These are phyloP conservation scores for Nasua narica DNA, from an alignment of 2,797 vertebrate species.

Conservation along the genomic window DNA sequence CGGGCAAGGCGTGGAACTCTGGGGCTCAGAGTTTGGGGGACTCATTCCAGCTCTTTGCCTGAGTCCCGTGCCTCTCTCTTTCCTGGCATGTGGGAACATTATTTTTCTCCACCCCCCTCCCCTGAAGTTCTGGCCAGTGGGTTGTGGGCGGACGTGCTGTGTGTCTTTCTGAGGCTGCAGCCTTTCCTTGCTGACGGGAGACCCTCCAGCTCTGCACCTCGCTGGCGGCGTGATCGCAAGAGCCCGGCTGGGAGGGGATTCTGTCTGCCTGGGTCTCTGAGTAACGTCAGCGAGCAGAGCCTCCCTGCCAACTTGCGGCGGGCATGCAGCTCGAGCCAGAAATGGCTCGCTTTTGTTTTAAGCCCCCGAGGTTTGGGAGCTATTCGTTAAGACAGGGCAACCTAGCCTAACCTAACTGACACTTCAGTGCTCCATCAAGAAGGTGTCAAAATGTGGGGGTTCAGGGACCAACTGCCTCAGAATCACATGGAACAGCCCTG, in stretches of 20 bases:
- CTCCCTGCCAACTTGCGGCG: not conserved
- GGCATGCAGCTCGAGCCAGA: not conserved
- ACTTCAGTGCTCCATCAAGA: not conserved
- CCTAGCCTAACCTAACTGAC: not conserved
- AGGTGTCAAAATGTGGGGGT: not conserved
- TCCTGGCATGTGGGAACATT: not conserved
- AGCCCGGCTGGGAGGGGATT: not conserved
- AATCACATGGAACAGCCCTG: not conserved
- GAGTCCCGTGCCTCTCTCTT: not conserved
- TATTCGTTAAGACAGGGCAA: not conserved
- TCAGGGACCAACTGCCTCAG: not conserved
- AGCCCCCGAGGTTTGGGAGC: not conserved
- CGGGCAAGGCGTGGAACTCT: not conserved
- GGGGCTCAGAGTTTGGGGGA: not conserved
- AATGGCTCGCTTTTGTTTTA: not conserved
- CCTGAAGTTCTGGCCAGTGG: not conserved
- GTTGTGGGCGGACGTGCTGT: not conserved
- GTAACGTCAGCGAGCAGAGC: not conserved
- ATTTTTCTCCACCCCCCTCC: not conserved
- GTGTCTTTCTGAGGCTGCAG: not conserved
- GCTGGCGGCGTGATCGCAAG: rapidly evolving
- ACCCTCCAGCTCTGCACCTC: not conserved
- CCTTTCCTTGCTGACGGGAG: not conserved
- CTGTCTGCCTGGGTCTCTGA: not conserved
- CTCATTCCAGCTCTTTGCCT: not conserved